These are phyloP conservation scores for Cryptomyrus ogoouensis DNA, from an alignment of 2,113 vertebrate genomes.

Conservation along the genomic window DNA sequence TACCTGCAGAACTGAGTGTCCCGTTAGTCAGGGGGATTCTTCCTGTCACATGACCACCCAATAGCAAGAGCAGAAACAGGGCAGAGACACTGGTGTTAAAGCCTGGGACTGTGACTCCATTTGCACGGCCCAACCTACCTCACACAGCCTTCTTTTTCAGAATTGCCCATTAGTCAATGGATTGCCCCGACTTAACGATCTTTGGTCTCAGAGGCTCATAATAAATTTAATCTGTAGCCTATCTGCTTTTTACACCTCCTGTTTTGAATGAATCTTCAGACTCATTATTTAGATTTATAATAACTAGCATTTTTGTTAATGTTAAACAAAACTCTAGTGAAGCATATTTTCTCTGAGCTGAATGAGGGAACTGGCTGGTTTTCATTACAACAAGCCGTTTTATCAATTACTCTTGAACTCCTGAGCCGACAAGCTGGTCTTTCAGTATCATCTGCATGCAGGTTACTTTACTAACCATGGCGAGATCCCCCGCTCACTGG, in stretches of 20 bases:
- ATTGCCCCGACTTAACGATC: not conserved
- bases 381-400: not conserved
- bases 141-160: not conserved
- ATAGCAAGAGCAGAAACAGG: not conserved
- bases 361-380: not conserved
- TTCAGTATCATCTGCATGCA: slow-evolving; percentile 62
- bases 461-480: slow-evolving; percentile 55
- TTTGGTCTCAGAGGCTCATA: not conserved
- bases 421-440: slow-evolving; percentile 43
- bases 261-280: not conserved
- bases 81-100: not conserved
- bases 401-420: not conserved
- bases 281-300: not conserved
- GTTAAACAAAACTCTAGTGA: not conserved
- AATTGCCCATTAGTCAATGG: not conserved
- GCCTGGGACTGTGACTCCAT: not conserved
- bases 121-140: not conserved
- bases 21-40: not conserved
- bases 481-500: slow-evolving; percentile 34
- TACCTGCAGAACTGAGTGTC: not conserved
- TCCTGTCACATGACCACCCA: not conserved
- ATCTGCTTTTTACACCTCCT: not conserved
- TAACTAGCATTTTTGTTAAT: not conserved
- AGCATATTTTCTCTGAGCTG: not conserved
- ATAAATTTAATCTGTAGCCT: not conserved